phyloP scores from a whole-genome alignment of 2,888 invertebrate genomes.

The Blomia tropicalis region DNA sequence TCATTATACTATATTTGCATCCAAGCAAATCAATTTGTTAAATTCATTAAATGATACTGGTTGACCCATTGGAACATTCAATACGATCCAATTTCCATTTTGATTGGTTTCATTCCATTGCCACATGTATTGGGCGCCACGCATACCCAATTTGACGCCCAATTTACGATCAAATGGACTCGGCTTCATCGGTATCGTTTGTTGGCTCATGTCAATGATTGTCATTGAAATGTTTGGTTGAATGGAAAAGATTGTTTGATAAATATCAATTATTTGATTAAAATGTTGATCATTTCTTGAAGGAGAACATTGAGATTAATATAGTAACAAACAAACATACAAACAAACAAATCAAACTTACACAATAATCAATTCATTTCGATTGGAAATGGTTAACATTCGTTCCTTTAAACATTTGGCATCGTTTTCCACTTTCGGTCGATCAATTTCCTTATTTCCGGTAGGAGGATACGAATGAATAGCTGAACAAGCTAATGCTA shows the following conservation, averaged over 20 bases:
- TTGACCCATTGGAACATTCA: too few species aligned
- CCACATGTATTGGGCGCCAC: slow-evolving; percentile 56
- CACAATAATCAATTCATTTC: slow-evolving; percentile 73
- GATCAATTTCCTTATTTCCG: slow-evolving; percentile 58
- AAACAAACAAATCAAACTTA: slow-evolving; percentile 30
- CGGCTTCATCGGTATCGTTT: slow-evolving; percentile 96
- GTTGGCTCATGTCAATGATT: slow-evolving; percentile 72
- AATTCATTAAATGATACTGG: too few species aligned
- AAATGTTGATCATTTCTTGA: not conserved
- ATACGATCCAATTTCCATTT: too few species aligned
- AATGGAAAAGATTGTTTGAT: not conserved
- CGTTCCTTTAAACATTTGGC: slow-evolving; percentile 88
- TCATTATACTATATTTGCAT: too few species aligned
- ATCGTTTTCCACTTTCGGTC: slow-evolving; percentile 78
- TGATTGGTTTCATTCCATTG: too few species aligned
- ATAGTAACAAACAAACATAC: slow-evolving; percentile 35
- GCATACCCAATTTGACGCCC: slow-evolving; percentile 94
- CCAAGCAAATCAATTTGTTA: too few species aligned
- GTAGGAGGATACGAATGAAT: slow-evolving; percentile 91
- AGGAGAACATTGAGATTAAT: slow-evolving; percentile 56
- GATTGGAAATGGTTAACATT: slow-evolving; percentile 75
- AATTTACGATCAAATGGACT: slow-evolving; percentile 96
- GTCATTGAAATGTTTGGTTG: not conserved
- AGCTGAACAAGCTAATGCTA: not conserved
- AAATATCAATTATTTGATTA: not conserved